A percentile compares a stretch with the other conserved stretches of the same genome.
Conservation (phyloP, 2,797 vertebrate species). For the Gila robusta region DNA sequence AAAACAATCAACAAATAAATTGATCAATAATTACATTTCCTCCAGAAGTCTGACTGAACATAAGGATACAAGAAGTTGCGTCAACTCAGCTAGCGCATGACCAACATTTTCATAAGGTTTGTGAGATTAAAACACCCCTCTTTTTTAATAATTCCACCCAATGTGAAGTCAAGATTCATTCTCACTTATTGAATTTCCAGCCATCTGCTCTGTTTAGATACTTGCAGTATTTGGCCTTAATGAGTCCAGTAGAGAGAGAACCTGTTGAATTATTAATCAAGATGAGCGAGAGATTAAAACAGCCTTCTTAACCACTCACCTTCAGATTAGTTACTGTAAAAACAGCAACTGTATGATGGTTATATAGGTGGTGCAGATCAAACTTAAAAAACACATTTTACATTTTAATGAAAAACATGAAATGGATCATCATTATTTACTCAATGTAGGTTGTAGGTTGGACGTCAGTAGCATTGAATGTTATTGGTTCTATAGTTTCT, state of each 20-base stretch:
- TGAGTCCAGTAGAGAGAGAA: constrained; percentile 59
- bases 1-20: not conserved
- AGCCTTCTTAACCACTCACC: constrained; percentile 56
- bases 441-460: too few relatives aligned
- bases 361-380: not conserved
- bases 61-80: not conserved
- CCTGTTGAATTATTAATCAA: constrained; percentile 63
- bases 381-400: not conserved
- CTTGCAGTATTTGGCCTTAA: constrained; percentile 59
- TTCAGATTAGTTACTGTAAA: constrained; percentile 35
- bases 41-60: not conserved
- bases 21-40: not conserved
- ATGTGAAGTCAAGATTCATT: constrained; percentile 49
- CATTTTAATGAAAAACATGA: not conserved
- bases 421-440: not conserved
- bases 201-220: constrained; percentile 55
- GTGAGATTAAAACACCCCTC: constrained; percentile 19
- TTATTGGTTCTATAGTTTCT: not conserved
- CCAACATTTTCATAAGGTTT: not conserved
- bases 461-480: too few relatives aligned
- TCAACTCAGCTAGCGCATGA: not conserved
- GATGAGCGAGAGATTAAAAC: constrained; percentile 63
- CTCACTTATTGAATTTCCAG: constrained; percentile 48
- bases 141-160: constrained; percentile 59
- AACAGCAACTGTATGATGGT: not conserved